Percentiles rank a stretch among this genome's conserved stretches.
These are phyloP conservation scores for Mellilla xanthometata DNA, from an alignment of 2,888 invertebrate species.

Conservation along the genomic window DNA sequence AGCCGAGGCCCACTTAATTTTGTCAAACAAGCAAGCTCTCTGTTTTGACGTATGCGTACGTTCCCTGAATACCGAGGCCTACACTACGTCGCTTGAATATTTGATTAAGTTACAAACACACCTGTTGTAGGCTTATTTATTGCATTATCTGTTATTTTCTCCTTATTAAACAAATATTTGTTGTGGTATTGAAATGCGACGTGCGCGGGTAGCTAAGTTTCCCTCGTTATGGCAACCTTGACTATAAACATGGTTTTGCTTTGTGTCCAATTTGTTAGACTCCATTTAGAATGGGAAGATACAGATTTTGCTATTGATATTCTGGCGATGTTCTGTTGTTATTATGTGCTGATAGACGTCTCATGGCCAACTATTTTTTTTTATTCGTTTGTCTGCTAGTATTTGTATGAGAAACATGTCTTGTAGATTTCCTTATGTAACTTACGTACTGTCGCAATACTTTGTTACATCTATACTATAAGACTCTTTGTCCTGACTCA, in stretches of 20 bases:
- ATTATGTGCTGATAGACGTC: constrained; percentile 18
- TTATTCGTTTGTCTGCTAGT: constrained; percentile 2
- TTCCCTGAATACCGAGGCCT: constrained; percentile 37
- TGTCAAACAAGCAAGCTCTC: constrained; percentile 55
- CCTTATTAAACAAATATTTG: constrained; percentile 31
- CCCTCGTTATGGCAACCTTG: constrained; percentile 19
- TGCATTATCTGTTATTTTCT: constrained; percentile 40
- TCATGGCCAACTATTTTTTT: constrained; percentile 11
- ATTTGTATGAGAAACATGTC: too few species aligned
- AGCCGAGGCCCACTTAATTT: constrained; percentile 54
- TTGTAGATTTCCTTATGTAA: too few species aligned
- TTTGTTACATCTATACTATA: too few species aligned
- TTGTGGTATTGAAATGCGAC: constrained; percentile 23
- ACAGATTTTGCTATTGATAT: constrained; percentile 20
- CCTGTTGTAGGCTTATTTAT: constrained; percentile 50
- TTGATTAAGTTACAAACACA: constrained; percentile 54
- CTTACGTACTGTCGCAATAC: too few species aligned
- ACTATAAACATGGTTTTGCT: constrained; percentile 13
- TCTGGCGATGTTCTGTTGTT: constrained; percentile 15
- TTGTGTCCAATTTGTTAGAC: constrained; percentile 18
- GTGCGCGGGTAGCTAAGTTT: constrained; percentile 24
- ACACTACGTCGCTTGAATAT: constrained; percentile 47
- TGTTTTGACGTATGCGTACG: constrained; percentile 52
- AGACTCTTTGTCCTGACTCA: too few species aligned
- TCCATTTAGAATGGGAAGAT: constrained; percentile 14